Conservation (phyloP, 2,888 invertebrate species). For the Eilema sororculum region DNA sequence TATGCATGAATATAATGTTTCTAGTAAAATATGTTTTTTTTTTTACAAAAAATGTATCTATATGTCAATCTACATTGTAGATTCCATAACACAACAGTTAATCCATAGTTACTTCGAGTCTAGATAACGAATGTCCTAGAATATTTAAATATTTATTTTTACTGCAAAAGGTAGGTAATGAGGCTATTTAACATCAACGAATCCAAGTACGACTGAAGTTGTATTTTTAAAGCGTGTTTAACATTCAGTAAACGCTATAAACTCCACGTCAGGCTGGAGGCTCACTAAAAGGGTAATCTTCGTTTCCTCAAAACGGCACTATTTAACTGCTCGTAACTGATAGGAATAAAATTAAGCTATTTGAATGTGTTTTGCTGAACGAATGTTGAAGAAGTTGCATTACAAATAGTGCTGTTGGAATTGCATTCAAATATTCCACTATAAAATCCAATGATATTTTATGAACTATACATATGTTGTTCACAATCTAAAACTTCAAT, state of each 20-base stretch:
- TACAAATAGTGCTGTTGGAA: too few relatives aligned
- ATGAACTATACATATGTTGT: too few relatives aligned
- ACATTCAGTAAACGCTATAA: neutral
- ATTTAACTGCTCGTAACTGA: conserved; percentile 1
- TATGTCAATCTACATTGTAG: too few relatives aligned
- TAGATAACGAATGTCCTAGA: too few relatives aligned
- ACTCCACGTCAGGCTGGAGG: neutral
- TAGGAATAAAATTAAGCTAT: conserved; percentile 4
- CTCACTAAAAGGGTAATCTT: conserved; percentile 2
- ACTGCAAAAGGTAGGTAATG: neutral
- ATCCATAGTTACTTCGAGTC: too few relatives aligned
- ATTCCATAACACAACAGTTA: too few relatives aligned
- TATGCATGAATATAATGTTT: too few relatives aligned
- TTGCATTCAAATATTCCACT: too few relatives aligned
- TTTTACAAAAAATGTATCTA: too few relatives aligned
- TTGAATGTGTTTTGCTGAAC: neutral
- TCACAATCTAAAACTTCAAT: too few relatives aligned
- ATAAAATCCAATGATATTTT: too few relatives aligned
- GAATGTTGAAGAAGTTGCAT: neutral
- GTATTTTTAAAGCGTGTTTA: neutral
- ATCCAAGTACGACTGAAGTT: neutral
- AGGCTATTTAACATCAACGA: neutral
- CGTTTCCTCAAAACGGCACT: neutral
- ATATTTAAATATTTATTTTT: neutral
- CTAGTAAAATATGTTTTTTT: too few relatives aligned